phyloP scores from a whole-genome alignment of 2,888 invertebrate species.

The Drosophila pseudotalamancana region DNA sequence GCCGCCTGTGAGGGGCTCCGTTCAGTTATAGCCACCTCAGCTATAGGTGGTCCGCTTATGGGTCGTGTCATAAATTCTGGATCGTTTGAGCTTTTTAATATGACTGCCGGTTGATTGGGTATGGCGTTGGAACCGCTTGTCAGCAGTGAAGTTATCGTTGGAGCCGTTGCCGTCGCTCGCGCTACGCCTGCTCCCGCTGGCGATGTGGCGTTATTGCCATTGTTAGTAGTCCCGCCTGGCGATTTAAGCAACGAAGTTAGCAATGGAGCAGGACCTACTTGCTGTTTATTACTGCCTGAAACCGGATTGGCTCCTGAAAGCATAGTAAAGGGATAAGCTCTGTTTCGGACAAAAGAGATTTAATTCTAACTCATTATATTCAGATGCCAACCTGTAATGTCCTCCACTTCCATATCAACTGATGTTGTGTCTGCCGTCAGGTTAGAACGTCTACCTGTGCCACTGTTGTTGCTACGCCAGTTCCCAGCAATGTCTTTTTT shows the following conservation, averaged over 20 bases:
- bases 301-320: conserved; percentile 9
- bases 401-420: conserved; percentile 81
- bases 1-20: conserved; percentile 88
- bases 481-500: conserved; percentile 87
- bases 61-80: conserved; percentile 77
- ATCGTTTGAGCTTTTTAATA: conserved; percentile 69
- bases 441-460: conserved; percentile 30
- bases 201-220: conserved; percentile 72
- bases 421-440: conserved; percentile 69
- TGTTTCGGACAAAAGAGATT: no score
- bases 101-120: conserved; percentile 71
- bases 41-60: conserved; percentile 80
- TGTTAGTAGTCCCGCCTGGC: conserved; percentile 66
- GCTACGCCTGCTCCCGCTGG: conserved; percentile 58
- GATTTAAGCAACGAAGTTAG: conserved; percentile 93
- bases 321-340: no score
- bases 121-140: conserved; percentile 79
- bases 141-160: conserved; percentile 84
- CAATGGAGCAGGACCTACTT: conserved; percentile 88
- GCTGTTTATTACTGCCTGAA: conserved; percentile 67
- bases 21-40: conserved; percentile 44
- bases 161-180: conserved; percentile 78
- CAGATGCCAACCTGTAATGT: conserved; percentile 51
- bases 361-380: background rate
- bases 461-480: conserved; percentile 84